Percentiles rank a stretch among this genome's conserved stretches.
These are phyloP conservation scores for Brevimyrus niger DNA, from an alignment of 2,113 vertebrate species.

Conservation along the genomic window DNA sequence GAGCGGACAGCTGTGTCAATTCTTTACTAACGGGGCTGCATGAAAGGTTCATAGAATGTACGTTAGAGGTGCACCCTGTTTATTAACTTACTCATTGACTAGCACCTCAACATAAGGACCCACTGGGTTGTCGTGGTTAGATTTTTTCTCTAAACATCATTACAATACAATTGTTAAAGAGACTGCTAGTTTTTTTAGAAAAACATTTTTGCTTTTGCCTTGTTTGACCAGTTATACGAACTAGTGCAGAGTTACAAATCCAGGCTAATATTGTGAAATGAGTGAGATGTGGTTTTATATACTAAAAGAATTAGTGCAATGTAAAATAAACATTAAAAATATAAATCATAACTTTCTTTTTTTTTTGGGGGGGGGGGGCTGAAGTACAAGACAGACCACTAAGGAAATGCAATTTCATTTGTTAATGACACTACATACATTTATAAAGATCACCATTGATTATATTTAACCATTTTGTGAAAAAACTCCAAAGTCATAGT, in stretches of 20 bases:
- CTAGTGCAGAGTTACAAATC: slow-evolving; percentile 25
- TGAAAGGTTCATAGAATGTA: slow-evolving; percentile 41
- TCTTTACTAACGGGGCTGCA: slow-evolving; percentile 41
- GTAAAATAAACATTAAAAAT: slow-evolving; percentile 44
- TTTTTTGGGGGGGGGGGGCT: slow-evolving; percentile 21
- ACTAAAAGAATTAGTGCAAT: slow-evolving; percentile 35
- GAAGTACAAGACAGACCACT: slow-evolving; percentile 52
- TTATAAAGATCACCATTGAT: slow-evolving; percentile 80
- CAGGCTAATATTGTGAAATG: slow-evolving; percentile 24
- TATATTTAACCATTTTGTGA: slow-evolving; percentile 76
- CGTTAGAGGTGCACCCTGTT: slow-evolving; percentile 39
- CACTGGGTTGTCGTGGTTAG: slow-evolving; percentile 16
- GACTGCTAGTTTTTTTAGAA: slow-evolving; percentile 5
- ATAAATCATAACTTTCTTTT: slow-evolving; percentile 37
- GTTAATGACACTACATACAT: slow-evolving; percentile 74
- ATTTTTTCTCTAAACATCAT: slow-evolving; percentile 31
- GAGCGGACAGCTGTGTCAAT: slow-evolving; percentile 53
- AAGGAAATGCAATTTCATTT: slow-evolving; percentile 57
- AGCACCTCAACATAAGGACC: slow-evolving; percentile 28
- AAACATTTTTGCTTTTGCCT: slow-evolving; percentile 19
- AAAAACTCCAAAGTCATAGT: slow-evolving; percentile 68
- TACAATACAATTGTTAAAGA: slow-evolving; percentile 38
- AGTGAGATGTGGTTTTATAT: slow-evolving; percentile 23
- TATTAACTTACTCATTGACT: slow-evolving; percentile 44
- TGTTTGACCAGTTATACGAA: slow-evolving; percentile 23